These are phyloP conservation scores for Athalia cordata DNA, from an alignment of 2,888 invertebrate genomes.

Conservation along the genomic window DNA sequence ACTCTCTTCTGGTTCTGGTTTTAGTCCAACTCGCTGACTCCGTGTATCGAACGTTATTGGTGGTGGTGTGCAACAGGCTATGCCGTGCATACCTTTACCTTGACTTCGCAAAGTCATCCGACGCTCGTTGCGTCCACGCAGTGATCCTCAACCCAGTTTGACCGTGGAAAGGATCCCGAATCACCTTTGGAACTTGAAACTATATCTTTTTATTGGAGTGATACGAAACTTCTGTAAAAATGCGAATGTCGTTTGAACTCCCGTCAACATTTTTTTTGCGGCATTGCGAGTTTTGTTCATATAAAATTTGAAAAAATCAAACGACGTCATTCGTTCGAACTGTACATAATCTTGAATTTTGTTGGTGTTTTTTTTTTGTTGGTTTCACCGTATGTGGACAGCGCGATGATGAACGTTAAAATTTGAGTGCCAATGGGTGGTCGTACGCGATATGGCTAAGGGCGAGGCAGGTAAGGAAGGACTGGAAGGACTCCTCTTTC, in stretches of 20 bases:
- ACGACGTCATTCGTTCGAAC: too few relatives aligned
- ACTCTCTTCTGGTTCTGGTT: conserved; percentile 32
- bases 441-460: conserved; percentile 61
- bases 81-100: conserved; percentile 41
- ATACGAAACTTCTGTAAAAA: neutral
- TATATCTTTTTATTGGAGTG: neutral
- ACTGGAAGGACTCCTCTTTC: conserved; percentile 60
- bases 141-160: conserved; percentile 15
- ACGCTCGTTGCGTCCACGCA: conserved; percentile 27
- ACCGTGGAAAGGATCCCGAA: neutral
- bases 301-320: too few relatives aligned
- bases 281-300: too few relatives aligned
- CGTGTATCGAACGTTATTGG: neutral
- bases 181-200: neutral
- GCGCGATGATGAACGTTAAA: neutral
- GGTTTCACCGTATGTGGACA: neutral
- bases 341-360: too few relatives aligned
- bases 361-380: neutral
- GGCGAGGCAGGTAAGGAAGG: conserved; percentile 57
- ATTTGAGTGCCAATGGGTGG: conserved; percentile 61
- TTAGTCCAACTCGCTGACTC: conserved; percentile 34
- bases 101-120: conserved; percentile 36
- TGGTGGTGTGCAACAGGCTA: neutral
- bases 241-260: too few relatives aligned
- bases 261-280: too few relatives aligned